Conservation (phyloP, 2,797 vertebrate genomes). For the Loriculus beryllinus region DNA sequence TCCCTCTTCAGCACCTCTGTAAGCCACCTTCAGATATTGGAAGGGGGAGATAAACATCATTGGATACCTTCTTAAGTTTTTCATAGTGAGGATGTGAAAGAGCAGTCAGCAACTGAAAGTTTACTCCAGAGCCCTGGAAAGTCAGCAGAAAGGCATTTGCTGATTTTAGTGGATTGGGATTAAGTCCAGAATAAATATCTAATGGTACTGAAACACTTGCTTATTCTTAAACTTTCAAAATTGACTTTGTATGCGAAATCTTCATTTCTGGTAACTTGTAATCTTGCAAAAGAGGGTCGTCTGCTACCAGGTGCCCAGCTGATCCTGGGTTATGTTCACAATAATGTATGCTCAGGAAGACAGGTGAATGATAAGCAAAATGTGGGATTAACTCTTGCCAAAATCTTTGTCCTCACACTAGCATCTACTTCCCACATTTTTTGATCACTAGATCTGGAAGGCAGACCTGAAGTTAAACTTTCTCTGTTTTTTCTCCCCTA, state of each 20-base stretch:
- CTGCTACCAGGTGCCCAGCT: background rate
- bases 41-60: background rate
- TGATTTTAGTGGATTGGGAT: conserved; percentile 24
- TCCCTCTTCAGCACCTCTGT: background rate
- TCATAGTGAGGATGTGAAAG: background rate
- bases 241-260: background rate
- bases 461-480: background rate
- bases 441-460: background rate
- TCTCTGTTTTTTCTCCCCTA: background rate
- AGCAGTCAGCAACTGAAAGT: background rate
- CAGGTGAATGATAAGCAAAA: background rate
- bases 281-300: background rate
- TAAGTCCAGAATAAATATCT: conserved; percentile 25
- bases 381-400: background rate
- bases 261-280: background rate
- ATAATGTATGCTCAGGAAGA: background rate
- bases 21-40: background rate
- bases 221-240: background rate
- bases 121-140: conserved; percentile 9
- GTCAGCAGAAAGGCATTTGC: conserved; percentile 46
- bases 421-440: background rate
- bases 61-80: background rate
- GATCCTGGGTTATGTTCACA: background rate
- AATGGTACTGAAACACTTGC: background rate
- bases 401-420: background rate